phyloP scores from a whole-genome alignment of 1,140 invertebrate species.

The Yoshiicerus persimilis region DNA sequence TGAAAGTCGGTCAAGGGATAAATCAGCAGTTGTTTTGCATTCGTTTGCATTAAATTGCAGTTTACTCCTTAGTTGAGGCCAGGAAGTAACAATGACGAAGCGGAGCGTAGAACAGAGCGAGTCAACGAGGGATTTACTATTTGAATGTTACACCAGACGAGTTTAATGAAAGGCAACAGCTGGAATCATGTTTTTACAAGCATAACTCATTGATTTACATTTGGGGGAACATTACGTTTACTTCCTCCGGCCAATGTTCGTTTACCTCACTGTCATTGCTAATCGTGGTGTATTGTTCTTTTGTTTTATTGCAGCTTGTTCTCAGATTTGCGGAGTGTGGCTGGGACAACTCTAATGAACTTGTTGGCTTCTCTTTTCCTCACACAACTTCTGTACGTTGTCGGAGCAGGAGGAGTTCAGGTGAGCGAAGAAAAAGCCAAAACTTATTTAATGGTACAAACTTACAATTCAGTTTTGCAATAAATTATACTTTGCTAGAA shows the following conservation, averaged over 20 bases:
- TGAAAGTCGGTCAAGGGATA: conserved; percentile 4
- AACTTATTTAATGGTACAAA: neutral
- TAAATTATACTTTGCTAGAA: neutral
- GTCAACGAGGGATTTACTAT: neutral
- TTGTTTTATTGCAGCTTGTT: conserved; percentile 63
- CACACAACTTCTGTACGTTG: conserved; percentile 68
- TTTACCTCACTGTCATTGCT: neutral
- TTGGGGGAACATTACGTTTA: neutral
- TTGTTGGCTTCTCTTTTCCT: conserved; percentile 68
- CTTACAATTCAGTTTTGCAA: no score
- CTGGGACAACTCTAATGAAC: conserved; percentile 68
- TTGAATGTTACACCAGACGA: neutral
- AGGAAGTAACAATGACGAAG: neutral
- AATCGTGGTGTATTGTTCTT: neutral
- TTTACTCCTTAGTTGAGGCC: neutral
- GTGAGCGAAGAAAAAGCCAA: no score
- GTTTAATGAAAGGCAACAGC: neutral
- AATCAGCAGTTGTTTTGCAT: conserved; percentile 1
- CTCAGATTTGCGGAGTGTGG: conserved; percentile 65
- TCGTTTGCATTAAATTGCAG: neutral
- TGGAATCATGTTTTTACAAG: neutral
- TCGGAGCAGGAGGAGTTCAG: conserved; percentile 68
- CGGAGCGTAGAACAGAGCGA: neutral
- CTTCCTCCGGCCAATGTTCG: neutral
- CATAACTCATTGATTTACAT: neutral